Conservation (phyloP, 2,113 vertebrate species). For the Chlamydotis undulata region DNA sequence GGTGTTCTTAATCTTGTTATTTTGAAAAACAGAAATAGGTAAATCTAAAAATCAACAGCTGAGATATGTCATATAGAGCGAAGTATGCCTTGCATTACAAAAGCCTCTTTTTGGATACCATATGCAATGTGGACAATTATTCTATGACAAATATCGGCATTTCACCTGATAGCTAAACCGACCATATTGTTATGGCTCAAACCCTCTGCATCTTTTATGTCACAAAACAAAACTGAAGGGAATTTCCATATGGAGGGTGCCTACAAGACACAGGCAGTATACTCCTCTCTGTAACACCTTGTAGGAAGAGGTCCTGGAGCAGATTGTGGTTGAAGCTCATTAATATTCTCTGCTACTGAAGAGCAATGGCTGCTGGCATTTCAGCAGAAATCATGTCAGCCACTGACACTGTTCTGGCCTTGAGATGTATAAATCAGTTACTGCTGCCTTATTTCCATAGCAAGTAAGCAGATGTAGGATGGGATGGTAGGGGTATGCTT, state of each 20-base stretch:
- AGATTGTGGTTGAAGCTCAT: neutral
- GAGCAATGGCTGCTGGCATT: neutral
- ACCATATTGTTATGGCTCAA: neutral
- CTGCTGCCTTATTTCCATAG: neutral
- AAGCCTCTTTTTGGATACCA: neutral
- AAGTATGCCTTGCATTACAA: neutral
- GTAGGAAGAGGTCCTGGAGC: neutral
- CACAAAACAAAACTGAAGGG: neutral
- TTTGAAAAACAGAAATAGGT: neutral
- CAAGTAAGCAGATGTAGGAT: neutral
- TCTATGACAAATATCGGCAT: neutral
- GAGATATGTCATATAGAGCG: neutral
- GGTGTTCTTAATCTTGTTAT: neutral
- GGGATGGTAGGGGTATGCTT: neutral
- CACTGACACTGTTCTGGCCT: neutral
- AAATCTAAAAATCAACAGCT: neutral
- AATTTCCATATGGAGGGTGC: neutral
- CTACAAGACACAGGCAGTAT: neutral
- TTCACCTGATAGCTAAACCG: neutral
- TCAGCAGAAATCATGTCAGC: slow-evolving; percentile 4
- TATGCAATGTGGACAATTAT: neutral
- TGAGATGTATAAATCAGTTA: neutral
- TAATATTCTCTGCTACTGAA: neutral
- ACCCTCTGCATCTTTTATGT: neutral
- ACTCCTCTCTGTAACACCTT: neutral